Base-by-base conservation (phyloP, 2,888 invertebrate genomes). In the Syritta pipiens region DNA sequence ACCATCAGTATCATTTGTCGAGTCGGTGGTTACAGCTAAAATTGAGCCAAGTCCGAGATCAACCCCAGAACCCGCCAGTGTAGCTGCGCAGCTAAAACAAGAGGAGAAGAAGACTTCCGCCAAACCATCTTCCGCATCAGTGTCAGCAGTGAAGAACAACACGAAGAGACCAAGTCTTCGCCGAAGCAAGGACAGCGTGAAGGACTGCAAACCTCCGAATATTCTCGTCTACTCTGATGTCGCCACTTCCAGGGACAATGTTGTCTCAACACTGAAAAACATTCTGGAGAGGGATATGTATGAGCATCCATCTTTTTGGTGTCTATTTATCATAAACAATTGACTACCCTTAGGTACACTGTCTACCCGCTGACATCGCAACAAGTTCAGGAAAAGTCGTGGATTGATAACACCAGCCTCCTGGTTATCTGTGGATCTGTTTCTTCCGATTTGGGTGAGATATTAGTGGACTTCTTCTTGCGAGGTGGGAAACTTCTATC, bases 171-270 rank as follows among this genome's bases (percentile, higher is more conserved):
- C 88, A 1, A 83, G 84, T 59, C 77, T 88, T 59, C 85, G 84
- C 19, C 85, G 89, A 1, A 86, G 85, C 32, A 89, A 89, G 77
- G 84, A 86, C 57, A 87, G 85, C 59, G 63, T 87, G 12, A 84
- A 82, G 17, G 85, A 86, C 84, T 90, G 91, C 1, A 95, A 95
- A 87, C 95, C 95, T 46, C 94, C 94, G 2, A 95, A 95, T 89
- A 92, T 96, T 84, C 90, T 96, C 74, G 94, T 96, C 82, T 95
- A 94, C 87, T 94, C 95, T 1, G 95, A 96, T 87, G 95, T 94
- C 87, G 87, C 91, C 67, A 92, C 92, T 20, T 93, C 94, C 44
- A 92, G 93, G 83, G 94, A 94, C 83, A 94, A 93, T 86, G 93
- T 95, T 59, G 93, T 93, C 85, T 89, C 90, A 20, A 93, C 94